Percentiles rank a stretch among this genome's conserved stretches.
Evolutionary conservation across 2,888 invertebrate species (phyloP).

Genomic region (Lottia gigantea): DNA sequence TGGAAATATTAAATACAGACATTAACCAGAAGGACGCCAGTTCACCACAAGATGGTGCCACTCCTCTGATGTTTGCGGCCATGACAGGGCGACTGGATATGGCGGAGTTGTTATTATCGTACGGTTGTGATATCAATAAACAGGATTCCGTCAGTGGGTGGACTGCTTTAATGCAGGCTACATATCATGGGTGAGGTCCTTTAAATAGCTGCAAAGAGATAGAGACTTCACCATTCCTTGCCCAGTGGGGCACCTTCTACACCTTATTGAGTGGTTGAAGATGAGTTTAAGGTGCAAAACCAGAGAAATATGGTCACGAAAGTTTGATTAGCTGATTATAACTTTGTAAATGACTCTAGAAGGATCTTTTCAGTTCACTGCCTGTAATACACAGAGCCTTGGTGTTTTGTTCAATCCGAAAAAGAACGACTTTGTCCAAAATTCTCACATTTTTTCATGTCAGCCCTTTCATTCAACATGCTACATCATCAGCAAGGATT

Average conservation of each 20-base stretch:
- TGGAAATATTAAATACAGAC: constrained; percentile 62
- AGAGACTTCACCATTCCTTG: not conserved
- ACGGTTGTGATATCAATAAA: constrained; percentile 67
- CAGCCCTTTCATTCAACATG: too few relatives aligned
- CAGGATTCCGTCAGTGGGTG: constrained; percentile 68
- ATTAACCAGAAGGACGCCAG: constrained; percentile 59
- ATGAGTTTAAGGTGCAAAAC: too few relatives aligned
- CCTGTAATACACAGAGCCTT: too few relatives aligned
- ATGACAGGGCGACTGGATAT: constrained; percentile 67
- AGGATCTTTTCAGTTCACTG: too few relatives aligned
- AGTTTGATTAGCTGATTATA: too few relatives aligned
- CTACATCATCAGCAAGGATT: too few relatives aligned
- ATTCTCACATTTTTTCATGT: too few relatives aligned
- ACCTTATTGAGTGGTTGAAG: not conserved
- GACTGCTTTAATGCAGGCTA: constrained; percentile 70
- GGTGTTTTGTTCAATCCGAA: too few relatives aligned
- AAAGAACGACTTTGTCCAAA: too few relatives aligned
- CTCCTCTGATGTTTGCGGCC: constrained; percentile 69
- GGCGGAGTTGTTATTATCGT: constrained; percentile 63
- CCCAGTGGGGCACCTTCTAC: not conserved
- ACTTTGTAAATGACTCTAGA: too few relatives aligned
- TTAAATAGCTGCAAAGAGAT: too few relatives aligned
- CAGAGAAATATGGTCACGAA: too few relatives aligned
- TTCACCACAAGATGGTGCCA: constrained; percentile 66
- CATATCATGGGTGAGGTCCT: constrained; percentile 66